Conservation (phyloP, 2,113 vertebrate species). For the Pedetes capensis region DNA sequence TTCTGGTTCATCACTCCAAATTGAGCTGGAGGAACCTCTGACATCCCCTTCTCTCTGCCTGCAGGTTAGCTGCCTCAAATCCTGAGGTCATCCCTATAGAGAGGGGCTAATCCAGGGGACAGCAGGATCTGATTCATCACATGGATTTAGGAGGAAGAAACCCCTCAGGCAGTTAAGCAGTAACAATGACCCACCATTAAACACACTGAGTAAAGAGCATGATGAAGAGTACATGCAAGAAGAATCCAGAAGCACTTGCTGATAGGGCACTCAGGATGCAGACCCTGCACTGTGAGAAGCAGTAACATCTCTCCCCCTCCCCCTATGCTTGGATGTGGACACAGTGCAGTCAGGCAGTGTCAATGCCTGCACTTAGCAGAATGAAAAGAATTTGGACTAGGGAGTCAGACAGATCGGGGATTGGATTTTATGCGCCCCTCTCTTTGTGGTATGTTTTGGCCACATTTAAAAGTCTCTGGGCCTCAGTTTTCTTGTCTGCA, state of each 20-base stretch:
- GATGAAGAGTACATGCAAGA: neutral
- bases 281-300: neutral
- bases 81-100: slow-evolving; percentile 40
- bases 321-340: neutral
- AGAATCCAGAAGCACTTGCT: neutral
- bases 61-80: slow-evolving; percentile 41
- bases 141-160: slow-evolving; percentile 29
- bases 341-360: neutral
- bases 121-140: slow-evolving; percentile 19
- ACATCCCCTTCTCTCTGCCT: slow-evolving; percentile 16
- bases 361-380: neutral
- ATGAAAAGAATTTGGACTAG: neutral
- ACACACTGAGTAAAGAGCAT: slow-evolving; percentile 1
- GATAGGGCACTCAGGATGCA: neutral
- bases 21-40: slow-evolving; percentile 55
- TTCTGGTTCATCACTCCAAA: slow-evolving; percentile 60
- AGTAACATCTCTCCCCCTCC: neutral
- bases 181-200: slow-evolving; percentile 50
- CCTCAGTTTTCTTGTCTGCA: slow-evolving; percentile 36
- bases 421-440: neutral
- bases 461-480: neutral
- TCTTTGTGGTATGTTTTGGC: neutral
- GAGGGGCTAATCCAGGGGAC: slow-evolving; percentile 55
- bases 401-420: neutral
- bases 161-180: slow-evolving; percentile 53